A percentile compares a stretch with the other conserved stretches of the same genome.
These are phyloP conservation scores for Lontra canadensis DNA, from an alignment of 2,113 vertebrate genomes.

Conservation along the genomic window DNA sequence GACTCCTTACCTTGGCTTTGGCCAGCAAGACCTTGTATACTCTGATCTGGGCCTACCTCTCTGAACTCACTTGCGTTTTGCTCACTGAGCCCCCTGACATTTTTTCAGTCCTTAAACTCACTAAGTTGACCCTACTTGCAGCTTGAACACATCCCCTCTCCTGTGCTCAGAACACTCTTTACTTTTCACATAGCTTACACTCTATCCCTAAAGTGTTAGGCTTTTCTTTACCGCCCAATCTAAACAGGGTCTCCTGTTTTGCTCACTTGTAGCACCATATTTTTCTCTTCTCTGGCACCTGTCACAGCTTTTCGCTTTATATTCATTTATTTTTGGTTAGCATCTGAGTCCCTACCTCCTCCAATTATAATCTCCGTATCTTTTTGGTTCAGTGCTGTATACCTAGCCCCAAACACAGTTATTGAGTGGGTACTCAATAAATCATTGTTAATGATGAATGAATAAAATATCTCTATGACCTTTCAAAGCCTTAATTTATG, in stretches of 20 bases:
- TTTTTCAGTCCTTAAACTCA: background rate
- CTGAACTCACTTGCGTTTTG: background rate
- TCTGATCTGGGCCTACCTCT: background rate
- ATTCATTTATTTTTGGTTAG: slow-evolving; percentile 23
- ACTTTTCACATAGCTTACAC: background rate
- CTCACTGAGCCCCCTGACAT: background rate
- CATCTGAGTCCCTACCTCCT: background rate
- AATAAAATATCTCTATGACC: background rate
- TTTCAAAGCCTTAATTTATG: slow-evolving; percentile 30
- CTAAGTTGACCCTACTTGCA: background rate
- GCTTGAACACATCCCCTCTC: background rate
- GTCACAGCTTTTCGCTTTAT: slow-evolving; percentile 15
- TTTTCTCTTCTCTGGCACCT: background rate
- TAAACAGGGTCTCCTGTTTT: background rate
- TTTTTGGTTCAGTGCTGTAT: background rate
- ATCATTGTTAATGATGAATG: background rate
- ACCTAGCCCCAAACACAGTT: background rate
- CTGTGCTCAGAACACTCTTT: background rate
- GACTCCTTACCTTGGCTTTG: background rate
- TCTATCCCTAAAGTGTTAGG: background rate
- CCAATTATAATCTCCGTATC: background rate
- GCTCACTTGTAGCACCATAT: background rate
- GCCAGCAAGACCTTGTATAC: background rate
- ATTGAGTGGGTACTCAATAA: background rate
- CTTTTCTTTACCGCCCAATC: background rate